Percentiles rank a stretch among this genome's conserved stretches.
phyloP scores from a whole-genome alignment of 2,113 vertebrate genomes.

The Sula dactylatra region DNA sequence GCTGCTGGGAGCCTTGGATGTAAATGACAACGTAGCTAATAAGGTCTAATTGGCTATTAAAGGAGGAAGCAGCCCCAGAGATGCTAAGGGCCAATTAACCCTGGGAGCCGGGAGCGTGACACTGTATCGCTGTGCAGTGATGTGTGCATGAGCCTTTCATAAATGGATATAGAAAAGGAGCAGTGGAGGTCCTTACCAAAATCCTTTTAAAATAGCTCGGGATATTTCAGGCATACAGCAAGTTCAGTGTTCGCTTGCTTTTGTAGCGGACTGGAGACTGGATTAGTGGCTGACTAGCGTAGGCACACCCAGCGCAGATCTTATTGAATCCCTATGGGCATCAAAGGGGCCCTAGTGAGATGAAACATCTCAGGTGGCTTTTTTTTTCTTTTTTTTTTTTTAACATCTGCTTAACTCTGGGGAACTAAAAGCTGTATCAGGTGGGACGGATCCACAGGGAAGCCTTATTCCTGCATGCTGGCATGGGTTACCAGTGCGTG shows the following conservation, averaged over 20 bases:
- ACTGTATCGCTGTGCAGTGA: conserved; percentile 1
- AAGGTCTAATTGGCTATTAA: conserved; percentile 74
- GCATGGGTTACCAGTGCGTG: accelerated
- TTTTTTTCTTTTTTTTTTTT: background rate
- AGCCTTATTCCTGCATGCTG: background rate
- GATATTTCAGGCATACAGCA: background rate
- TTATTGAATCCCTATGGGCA: background rate
- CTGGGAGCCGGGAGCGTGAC: background rate
- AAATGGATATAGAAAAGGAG: background rate
- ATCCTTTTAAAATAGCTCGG: background rate
- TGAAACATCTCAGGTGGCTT: background rate
- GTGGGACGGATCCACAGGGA: accelerated
- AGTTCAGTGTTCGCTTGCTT: background rate
- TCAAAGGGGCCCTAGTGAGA: background rate
- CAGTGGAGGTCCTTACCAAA: background rate
- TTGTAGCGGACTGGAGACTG: background rate
- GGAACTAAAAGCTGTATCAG: background rate
- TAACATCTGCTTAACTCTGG: background rate
- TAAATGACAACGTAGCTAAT: conserved; percentile 67
- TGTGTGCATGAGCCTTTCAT: background rate
- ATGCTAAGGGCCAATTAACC: conserved; percentile 69
- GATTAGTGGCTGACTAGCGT: background rate
- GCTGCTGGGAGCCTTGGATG: conserved; percentile 45
- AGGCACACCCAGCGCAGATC: background rate
- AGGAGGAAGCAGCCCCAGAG: conserved; percentile 47